A percentile compares a stretch with the other conserved stretches of the same genome.
These are phyloP conservation scores for Ceyx erithaca DNA, from an alignment of 2,797 vertebrate species.

Conservation along the genomic window DNA sequence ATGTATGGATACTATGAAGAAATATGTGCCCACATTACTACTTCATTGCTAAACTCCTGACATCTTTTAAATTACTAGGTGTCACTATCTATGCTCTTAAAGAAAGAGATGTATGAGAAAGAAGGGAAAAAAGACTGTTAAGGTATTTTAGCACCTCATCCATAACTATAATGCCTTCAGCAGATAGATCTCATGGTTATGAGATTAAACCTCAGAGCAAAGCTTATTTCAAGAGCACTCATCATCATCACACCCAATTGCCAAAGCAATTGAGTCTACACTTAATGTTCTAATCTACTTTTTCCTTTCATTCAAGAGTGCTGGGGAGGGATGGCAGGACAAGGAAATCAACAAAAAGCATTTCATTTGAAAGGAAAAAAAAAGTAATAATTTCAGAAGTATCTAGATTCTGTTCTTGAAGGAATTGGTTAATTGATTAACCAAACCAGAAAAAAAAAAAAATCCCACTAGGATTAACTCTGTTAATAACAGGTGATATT, in stretches of 20 bases:
- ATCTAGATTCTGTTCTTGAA: not conserved
- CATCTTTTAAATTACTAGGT: not conserved
- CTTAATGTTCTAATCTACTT: not conserved
- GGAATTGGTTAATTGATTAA: not conserved
- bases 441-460: not conserved
- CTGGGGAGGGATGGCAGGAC: not conserved
- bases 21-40: not conserved
- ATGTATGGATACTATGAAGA: not conserved
- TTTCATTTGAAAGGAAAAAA: not conserved
- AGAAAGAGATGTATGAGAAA: not conserved
- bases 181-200: not conserved
- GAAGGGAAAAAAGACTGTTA: not conserved
- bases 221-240: not conserved
- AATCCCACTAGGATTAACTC: not conserved
- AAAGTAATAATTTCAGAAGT: not conserved
- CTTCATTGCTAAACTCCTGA: not conserved
- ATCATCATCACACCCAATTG: not conserved
- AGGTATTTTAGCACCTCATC: slow-evolving; percentile 2
- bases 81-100: not conserved
- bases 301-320: not conserved
- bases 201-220: not conserved
- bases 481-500: not conserved
- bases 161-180: not conserved
- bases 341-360: not conserved
- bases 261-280: not conserved